Percentiles rank a stretch among this genome's conserved stretches.
These are phyloP conservation scores for Coccyzus lansbergi DNA, from an alignment of 2,797 vertebrate species.

Conservation along the genomic window DNA sequence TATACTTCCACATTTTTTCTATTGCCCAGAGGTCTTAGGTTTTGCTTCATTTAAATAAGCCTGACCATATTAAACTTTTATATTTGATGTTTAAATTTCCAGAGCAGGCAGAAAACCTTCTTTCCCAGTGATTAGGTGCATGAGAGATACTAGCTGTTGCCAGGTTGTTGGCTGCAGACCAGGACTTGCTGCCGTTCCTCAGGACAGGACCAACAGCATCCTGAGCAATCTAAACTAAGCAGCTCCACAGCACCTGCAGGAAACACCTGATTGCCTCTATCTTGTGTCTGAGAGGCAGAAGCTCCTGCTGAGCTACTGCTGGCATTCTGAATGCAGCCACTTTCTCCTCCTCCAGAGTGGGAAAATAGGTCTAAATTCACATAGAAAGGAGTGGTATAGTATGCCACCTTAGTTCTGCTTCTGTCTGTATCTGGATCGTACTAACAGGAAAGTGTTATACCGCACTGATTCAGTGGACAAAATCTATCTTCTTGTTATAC, in stretches of 20 bases:
- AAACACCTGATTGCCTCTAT: conserved; percentile 7
- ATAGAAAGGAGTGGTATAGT: background rate
- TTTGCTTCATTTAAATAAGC: background rate
- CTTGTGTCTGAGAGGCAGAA: conserved; percentile 2
- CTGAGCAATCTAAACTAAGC: background rate
- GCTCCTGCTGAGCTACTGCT: background rate
- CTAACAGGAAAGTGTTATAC: background rate
- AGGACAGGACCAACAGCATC: background rate
- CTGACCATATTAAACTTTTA: background rate
- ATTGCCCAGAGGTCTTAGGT: background rate
- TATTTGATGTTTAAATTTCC: background rate
- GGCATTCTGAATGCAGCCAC: background rate
- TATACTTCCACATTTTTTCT: background rate
- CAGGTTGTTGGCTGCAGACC: background rate
- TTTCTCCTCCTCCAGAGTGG: background rate
- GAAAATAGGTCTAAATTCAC: conserved; percentile 24
- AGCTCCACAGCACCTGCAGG: background rate
- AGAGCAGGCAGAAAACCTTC: background rate
- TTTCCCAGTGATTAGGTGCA: background rate
- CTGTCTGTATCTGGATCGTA: background rate
- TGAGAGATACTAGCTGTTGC: background rate
- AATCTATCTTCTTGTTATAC: background rate
- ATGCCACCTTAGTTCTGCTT: background rate
- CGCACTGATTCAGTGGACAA: background rate
- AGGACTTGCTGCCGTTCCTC: background rate